Base-by-base conservation (phyloP, 2,797 vertebrate genomes). In the Clarias fuscus region DNA sequence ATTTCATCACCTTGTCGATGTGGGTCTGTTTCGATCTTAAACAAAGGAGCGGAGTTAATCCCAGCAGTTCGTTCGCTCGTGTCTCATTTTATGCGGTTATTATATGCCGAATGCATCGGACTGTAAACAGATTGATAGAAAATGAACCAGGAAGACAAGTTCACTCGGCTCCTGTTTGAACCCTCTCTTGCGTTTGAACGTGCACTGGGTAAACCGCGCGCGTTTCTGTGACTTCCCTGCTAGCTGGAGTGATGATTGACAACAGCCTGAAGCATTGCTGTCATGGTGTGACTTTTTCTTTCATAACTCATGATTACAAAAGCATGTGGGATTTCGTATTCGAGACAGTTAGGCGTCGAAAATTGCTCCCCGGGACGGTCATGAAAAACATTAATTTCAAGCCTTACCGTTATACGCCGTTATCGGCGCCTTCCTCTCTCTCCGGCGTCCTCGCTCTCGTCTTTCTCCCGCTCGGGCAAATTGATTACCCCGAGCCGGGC, bases 401-500 rank as follows among this genome's bases (percentile, higher is more conserved):
- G 40, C 62, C 37, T 7, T 53, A 20, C 40, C 53, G 79, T 81
- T 83, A 86, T 33, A 82, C 61, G 7, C 53, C 10, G 73, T 78
- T 83, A 86, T 77, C 81, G 67, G 22, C 76, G 61, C 65, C 33
- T 27, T 78, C 4, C 37, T 37, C 37, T 37, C 40, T 75, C 33
- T 4, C 76, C 68, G 27, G 27, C 62, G 56, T 59, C 56, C 62
- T 30, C 80, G 48, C 61, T 68, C 71, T 58, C 62, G 15, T 22
- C 62, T 20, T 68, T 65, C 53, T 83, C 33, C 24, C 62, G 11
- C 81, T 68, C 72, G 77, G 77, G 85, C 65, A 87, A 78, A 87
- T 84, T 87, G 86, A 84, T 87, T 87, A 87, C 83, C 65, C 85
- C 37, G 10, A 67, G 71, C 33, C 33, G 15, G 71, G 71, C 10